Percentiles rank a stretch among this genome's conserved stretches.
These are phyloP conservation scores for Drosophila dives DNA, from an alignment of 2,888 invertebrate genomes.

Conservation along the genomic window DNA sequence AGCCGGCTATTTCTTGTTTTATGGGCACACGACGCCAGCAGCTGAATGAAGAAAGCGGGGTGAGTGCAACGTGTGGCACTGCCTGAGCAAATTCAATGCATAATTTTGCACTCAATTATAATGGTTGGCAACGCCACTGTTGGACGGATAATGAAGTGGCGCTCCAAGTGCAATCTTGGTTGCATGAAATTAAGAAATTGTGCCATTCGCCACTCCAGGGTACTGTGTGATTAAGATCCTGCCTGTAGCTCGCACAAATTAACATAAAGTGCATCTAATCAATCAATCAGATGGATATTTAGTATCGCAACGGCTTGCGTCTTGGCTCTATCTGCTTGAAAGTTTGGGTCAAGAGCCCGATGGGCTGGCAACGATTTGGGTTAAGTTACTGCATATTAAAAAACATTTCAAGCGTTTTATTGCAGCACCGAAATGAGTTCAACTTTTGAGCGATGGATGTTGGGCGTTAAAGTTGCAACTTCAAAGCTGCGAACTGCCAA, in stretches of 20 bases:
- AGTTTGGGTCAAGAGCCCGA: conserved; percentile 67
- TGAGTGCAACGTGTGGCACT: conserved; percentile 27
- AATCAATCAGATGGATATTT: conserved; percentile 51
- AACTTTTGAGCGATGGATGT: conserved; percentile 58
- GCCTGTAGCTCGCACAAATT: conserved; percentile 44
- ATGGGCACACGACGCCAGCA: conserved; percentile 68
- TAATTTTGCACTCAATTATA: conserved; percentile 80
- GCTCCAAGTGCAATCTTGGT: conserved; percentile 44
- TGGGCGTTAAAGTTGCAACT: conserved; percentile 57
- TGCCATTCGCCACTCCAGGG: conserved; percentile 28
- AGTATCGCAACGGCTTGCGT: conserved; percentile 4
- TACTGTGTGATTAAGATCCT: conserved; percentile 41
- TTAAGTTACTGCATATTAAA: conserved; percentile 73
- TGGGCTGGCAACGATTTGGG: conserved; percentile 56
- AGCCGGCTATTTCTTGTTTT: conserved; percentile 68
- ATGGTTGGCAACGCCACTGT: conserved; percentile 60
- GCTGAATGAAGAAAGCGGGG: conserved; percentile 49
- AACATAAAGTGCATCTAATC: conserved; percentile 66
- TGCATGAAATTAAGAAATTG: conserved; percentile 65
- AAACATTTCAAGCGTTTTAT: conserved; percentile 76
- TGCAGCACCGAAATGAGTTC: conserved; percentile 62
- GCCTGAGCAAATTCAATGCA: conserved; percentile 67
- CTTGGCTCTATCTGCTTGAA: conserved; percentile 40
- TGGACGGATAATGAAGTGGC: conserved; percentile 65
- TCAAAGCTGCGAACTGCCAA: conserved; percentile 55